These are phyloP conservation scores for Elysia crispata DNA, from an alignment of 2,888 invertebrate genomes.

Conservation along the genomic window DNA sequence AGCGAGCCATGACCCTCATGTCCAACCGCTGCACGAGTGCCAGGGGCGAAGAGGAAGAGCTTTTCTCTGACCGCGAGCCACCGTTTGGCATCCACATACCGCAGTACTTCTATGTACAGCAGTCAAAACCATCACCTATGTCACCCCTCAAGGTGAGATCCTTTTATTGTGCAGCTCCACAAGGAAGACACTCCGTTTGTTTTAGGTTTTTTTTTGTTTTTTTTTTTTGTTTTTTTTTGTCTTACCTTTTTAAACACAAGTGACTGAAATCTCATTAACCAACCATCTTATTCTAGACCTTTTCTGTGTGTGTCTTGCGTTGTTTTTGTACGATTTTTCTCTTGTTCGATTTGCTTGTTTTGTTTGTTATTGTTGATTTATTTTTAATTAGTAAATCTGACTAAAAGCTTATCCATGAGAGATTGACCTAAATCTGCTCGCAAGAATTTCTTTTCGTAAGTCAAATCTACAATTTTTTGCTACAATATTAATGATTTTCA, in stretches of 20 bases:
- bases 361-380: too few species aligned
- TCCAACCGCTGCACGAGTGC: slow-evolving; percentile 63
- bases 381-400: too few species aligned
- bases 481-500: too few species aligned
- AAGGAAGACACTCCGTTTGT: background rate
- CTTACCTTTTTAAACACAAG: background rate
- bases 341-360: too few species aligned
- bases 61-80: slow-evolving; percentile 42
- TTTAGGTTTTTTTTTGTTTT: background rate
- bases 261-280: too few species aligned
- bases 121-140: slow-evolving; percentile 71
- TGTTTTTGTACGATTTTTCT: too few species aligned
- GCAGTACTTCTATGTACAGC: slow-evolving; percentile 70
- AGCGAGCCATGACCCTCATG: slow-evolving; percentile 67
- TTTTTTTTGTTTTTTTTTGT: background rate
- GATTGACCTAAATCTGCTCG: too few species aligned
- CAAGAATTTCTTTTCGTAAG: too few species aligned
- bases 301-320: background rate
- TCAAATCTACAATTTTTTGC: too few species aligned
- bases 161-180: background rate
- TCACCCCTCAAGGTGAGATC: slow-evolving; percentile 69
- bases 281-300: background rate
- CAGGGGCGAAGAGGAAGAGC: slow-evolving; percentile 41
- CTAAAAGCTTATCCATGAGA: too few species aligned
- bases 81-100: slow-evolving; percentile 61